Evolutionary conservation across 2,797 vertebrate genomes (phyloP).

Genomic region (Thunnus albacares): DNA sequence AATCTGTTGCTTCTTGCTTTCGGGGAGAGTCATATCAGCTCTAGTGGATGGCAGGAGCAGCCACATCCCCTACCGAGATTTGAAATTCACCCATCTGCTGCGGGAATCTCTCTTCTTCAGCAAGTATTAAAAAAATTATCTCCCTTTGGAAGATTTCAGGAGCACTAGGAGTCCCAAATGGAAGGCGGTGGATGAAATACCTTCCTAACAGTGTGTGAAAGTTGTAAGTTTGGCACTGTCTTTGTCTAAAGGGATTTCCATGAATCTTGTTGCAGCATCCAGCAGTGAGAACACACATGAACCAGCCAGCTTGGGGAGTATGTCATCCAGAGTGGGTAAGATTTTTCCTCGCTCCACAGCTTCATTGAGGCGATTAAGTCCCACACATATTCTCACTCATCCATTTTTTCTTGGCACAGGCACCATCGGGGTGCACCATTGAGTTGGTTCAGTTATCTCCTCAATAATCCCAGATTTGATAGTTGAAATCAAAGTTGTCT

Average conservation of each 20-base stretch:
- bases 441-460: constrained; percentile 3
- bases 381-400: constrained; percentile 24
- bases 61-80: no score
- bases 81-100: no score
- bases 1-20: no score
- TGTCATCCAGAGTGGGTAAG: neutral
- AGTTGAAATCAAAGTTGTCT: no score
- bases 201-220: no score
- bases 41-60: no score
- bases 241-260: neutral
- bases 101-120: no score
- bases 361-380: constrained; percentile 8
- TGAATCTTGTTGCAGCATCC: neutral
- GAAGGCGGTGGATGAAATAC: neutral
- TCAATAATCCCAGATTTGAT: constrained; percentile 21
- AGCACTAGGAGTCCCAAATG: neutral
- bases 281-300: constrained; percentile 1
- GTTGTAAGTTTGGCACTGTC: neutral
- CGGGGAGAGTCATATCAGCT: no score
- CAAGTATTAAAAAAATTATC: neutral
- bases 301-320: neutral
- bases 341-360: constrained; percentile 10
- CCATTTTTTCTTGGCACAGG: neutral
- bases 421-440: constrained; percentile 14
- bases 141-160: neutral